A percentile compares a stretch with the other conserved stretches of the same genome.
These are phyloP conservation scores for Nipponacmea schrenckii DNA, from an alignment of 2,888 invertebrate genomes.

Conservation along the genomic window DNA sequence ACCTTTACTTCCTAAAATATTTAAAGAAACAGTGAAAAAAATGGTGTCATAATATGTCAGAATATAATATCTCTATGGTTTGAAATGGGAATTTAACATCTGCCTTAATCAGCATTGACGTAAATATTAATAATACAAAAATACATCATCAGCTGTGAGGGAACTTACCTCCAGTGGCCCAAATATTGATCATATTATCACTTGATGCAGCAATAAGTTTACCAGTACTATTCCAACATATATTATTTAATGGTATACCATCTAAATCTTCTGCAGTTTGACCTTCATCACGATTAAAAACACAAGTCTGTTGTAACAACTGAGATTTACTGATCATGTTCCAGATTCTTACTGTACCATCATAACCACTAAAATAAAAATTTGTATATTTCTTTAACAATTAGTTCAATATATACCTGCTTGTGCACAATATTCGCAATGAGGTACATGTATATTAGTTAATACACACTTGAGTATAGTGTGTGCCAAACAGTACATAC, in stretches of 20 bases:
- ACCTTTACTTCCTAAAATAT: conserved; percentile 69
- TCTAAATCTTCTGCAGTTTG: conserved; percentile 70
- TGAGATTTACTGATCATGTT: conserved; percentile 66
- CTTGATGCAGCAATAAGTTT: conserved; percentile 73
- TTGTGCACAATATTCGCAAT: no score
- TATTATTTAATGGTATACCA: conserved; percentile 70
- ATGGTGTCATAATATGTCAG: no score
- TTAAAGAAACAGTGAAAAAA: no score
- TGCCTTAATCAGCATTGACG: no score
- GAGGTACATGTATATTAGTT: no score
- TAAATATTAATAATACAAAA: no score
- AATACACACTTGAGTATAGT: no score
- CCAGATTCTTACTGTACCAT: conserved; percentile 76
- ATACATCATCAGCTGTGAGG: no score
- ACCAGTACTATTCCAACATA: conserved; percentile 73
- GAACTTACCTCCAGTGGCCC: conserved; percentile 70
- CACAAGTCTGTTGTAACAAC: conserved; percentile 71
- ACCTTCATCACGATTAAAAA: conserved; percentile 70
- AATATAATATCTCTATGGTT: no score
- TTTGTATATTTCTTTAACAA: neutral
- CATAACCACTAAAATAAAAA: conserved; percentile 70
- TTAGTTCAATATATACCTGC: neutral
- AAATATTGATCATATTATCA: conserved; percentile 74
- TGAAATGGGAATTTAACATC: no score
- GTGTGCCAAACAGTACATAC: no score